These are phyloP conservation scores for Sander vitreus DNA, from an alignment of 2,113 vertebrate species.

Conservation along the genomic window DNA sequence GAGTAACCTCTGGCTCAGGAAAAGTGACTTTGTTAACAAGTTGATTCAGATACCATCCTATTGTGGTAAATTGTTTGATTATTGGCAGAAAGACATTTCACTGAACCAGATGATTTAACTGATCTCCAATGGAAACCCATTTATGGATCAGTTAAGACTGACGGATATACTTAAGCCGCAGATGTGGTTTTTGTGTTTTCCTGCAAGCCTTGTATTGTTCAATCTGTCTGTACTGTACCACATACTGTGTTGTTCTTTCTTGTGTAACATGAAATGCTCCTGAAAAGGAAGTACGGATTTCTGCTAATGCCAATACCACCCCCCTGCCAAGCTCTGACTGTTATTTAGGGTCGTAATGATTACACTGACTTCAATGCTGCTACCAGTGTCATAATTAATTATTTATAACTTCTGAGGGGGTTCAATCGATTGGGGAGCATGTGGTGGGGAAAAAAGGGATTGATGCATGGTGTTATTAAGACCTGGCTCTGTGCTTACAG, in stretches of 20 bases:
- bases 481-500: conserved; percentile 36
- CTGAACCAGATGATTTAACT: no score
- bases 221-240: not conserved
- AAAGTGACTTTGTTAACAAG: no score
- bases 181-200: not conserved
- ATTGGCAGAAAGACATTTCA: no score
- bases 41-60: no score
- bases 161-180: not conserved
- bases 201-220: not conserved
- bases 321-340: not conserved
- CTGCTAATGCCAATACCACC: conserved; percentile 5
- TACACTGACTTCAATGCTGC: conserved; percentile 44
- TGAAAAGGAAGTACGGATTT: conserved; percentile 29
- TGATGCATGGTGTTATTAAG: conserved; percentile 59
- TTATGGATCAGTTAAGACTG: not conserved
- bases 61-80: no score
- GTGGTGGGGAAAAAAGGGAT: conserved; percentile 17
- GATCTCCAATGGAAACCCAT: no score
- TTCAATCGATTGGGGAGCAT: conserved; percentile 48
- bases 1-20: no score
- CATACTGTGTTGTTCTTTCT: not conserved
- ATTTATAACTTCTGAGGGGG: conserved; percentile 55
- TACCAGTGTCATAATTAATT: conserved; percentile 64
- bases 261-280: conserved; percentile 22
- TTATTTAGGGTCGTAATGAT: conserved; percentile 49